Evolutionary conservation across 2,888 invertebrate species (phyloP).

Genomic region (Phengaris arion): DNA sequence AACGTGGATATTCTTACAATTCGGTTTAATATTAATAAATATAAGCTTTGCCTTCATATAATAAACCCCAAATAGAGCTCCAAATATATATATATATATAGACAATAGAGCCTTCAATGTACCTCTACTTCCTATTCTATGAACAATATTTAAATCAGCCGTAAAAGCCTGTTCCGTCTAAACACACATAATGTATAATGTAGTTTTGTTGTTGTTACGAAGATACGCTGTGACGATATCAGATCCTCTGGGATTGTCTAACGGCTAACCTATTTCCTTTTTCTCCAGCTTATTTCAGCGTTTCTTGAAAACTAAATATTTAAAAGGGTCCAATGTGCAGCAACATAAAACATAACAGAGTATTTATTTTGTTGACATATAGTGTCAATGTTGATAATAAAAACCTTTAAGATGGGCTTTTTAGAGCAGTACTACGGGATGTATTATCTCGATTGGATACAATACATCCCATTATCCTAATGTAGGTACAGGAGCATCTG

Average conservation of each 20-base stretch:
- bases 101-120: too few relatives aligned
- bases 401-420: background rate
- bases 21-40: too few relatives aligned
- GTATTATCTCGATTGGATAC: background rate
- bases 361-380: too few relatives aligned
- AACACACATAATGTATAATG: background rate
- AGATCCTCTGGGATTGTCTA: slow-evolving; percentile 7
- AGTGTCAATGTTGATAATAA: too few relatives aligned
- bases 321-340: too few relatives aligned
- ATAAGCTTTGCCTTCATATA: too few relatives aligned
- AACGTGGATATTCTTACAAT: too few relatives aligned
- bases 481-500: background rate
- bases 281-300: background rate
- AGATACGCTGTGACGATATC: background rate
- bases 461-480: background rate
- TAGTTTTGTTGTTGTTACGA: background rate
- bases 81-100: too few relatives aligned
- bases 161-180: background rate
- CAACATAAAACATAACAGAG: too few relatives aligned
- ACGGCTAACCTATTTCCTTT: background rate
- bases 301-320: background rate
- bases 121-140: background rate
- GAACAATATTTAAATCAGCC: slow-evolving; percentile 3
- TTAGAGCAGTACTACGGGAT: background rate
- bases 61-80: too few relatives aligned